These are phyloP conservation scores for Enteromius paludinosus DNA, from an alignment of 2,797 vertebrate species.

Conservation along the genomic window DNA sequence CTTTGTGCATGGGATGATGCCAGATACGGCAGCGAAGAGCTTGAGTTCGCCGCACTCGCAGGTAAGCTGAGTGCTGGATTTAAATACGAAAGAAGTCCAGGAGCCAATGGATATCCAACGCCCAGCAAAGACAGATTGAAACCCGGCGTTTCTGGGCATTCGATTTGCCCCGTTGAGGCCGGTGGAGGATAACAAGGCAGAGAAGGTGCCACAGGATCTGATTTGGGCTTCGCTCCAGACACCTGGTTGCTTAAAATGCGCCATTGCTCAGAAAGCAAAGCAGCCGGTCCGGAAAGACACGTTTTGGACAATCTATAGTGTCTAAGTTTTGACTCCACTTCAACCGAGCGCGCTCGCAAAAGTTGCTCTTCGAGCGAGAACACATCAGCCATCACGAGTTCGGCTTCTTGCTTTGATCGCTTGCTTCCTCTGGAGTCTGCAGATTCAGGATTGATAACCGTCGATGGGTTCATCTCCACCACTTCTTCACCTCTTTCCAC, in stretches of 20 bases:
- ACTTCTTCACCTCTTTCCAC: constrained; percentile 68
- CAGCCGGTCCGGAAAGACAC: constrained; percentile 68
- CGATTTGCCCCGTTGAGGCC: constrained; percentile 83
- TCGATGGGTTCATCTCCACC: constrained; percentile 40
- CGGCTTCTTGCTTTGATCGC: constrained; percentile 78
- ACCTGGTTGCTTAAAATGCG: constrained; percentile 76
- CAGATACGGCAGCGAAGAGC: constrained; percentile 86
- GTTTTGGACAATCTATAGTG: constrained; percentile 83
- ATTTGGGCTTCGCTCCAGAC: constrained; percentile 73
- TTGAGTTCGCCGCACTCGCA: constrained; percentile 48
- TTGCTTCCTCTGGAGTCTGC: constrained; percentile 64
- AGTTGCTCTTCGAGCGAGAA: constrained; percentile 86
- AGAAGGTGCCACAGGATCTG: constrained; percentile 70
- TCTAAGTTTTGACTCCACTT: constrained; percentile 83
- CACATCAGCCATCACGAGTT: constrained; percentile 83
- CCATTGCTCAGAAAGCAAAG: constrained; percentile 88
- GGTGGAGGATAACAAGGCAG: constrained; percentile 89
- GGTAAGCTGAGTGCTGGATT: constrained; percentile 78
- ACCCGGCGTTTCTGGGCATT: constrained; percentile 86
- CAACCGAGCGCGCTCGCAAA: constrained; percentile 81
- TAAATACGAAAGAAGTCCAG: constrained; percentile 91
- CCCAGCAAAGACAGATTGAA: constrained; percentile 92
- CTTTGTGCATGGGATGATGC: constrained; percentile 85
- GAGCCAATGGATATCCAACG: constrained; percentile 88
- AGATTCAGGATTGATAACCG: constrained; percentile 60